phyloP scores from a whole-genome alignment of 1,140 invertebrate genomes.

The Zaprionus lachaisei region DNA sequence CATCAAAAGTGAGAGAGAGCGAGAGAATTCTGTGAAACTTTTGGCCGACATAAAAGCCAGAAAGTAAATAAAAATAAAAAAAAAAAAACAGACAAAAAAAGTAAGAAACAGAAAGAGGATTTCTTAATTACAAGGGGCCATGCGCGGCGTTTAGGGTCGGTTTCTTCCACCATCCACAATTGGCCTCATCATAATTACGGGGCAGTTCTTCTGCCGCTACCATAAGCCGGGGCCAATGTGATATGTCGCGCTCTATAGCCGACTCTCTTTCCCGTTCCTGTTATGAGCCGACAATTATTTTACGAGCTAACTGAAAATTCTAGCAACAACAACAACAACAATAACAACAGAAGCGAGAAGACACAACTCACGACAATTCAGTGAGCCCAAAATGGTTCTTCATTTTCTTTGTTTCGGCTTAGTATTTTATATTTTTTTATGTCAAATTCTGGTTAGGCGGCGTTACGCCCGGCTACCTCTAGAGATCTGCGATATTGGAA shows the following conservation, averaged over 20 bases:
- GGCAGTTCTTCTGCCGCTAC: constrained; percentile 45
- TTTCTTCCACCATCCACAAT: constrained; percentile 57
- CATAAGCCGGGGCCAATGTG: constrained; percentile 67
- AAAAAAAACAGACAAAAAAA: constrained; percentile 31
- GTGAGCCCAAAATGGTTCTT: constrained; percentile 38
- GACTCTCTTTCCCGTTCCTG: constrained; percentile 26
- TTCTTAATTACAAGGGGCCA: constrained; percentile 74
- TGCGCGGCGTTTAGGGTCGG: constrained; percentile 69
- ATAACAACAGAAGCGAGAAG: constrained; percentile 23
- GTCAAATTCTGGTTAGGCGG: constrained; percentile 61
- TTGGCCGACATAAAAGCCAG: constrained; percentile 69
- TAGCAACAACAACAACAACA: constrained; percentile 41
- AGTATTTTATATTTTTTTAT: constrained; percentile 33
- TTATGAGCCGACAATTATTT: constrained; percentile 72
- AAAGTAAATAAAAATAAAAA: constrained; percentile 20
- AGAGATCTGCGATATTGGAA: constrained; percentile 71
- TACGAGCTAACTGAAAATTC: constrained; percentile 73
- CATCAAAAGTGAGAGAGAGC: constrained; percentile 57
- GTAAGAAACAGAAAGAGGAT: constrained; percentile 66
- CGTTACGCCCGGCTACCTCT: constrained; percentile 71
- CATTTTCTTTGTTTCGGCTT: constrained; percentile 5
- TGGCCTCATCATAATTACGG: constrained; percentile 82
- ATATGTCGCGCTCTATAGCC: constrained; percentile 79
- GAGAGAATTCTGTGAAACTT: constrained; percentile 77
- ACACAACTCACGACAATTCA: constrained; percentile 52